Conservation (phyloP, 2,888 invertebrate genomes). For the Caenorhabditis afra region DNA sequence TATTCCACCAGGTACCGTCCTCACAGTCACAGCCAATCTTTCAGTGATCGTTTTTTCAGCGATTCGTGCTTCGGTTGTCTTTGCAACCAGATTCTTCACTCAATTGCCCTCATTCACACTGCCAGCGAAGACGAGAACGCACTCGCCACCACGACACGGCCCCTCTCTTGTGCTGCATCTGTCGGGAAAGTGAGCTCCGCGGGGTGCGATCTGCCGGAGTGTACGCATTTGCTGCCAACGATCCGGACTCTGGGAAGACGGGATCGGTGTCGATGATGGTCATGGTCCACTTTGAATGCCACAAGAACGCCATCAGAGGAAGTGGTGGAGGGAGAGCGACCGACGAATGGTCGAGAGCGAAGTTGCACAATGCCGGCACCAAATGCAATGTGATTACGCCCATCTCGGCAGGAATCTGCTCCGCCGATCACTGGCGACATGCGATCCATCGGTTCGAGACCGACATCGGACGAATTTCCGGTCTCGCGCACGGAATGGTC, state of each 20-base stretch:
- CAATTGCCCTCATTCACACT: conserved; percentile 88
- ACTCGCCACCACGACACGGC: conserved; percentile 38
- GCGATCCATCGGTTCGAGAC: conserved; percentile 84
- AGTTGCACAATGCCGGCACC: conserved; percentile 97
- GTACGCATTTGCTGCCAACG: conserved; percentile 59
- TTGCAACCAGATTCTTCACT: conserved; percentile 93
- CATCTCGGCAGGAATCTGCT: conserved; percentile 95
- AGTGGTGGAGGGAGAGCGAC: conserved; percentile 56
- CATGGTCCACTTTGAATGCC: conserved; percentile 97
- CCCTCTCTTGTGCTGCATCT: conserved; percentile 66
- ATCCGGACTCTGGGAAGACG: conserved; percentile 86
- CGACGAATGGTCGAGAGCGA: conserved; percentile 85
- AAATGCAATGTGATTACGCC: conserved; percentile 96
- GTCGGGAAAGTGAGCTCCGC: conserved; percentile 60
- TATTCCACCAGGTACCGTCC: conserved; percentile 50
- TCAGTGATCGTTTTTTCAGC: too few relatives aligned
- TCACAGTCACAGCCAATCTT: too few relatives aligned
- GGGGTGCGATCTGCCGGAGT: conserved; percentile 58
- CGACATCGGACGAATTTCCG: conserved; percentile 52
- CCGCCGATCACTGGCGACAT: conserved; percentile 93
- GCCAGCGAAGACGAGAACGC: conserved; percentile 57
- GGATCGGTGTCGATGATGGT: conserved; percentile 88
- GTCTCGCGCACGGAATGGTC: conserved; percentile 85
- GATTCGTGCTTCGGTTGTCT: conserved; percentile 84
- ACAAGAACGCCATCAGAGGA: conserved; percentile 90